Percentiles rank a stretch among this genome's conserved stretches.
Evolutionary conservation across 2,797 vertebrate genomes (phyloP).

Genomic region (Rhabdomys pumilio): DNA sequence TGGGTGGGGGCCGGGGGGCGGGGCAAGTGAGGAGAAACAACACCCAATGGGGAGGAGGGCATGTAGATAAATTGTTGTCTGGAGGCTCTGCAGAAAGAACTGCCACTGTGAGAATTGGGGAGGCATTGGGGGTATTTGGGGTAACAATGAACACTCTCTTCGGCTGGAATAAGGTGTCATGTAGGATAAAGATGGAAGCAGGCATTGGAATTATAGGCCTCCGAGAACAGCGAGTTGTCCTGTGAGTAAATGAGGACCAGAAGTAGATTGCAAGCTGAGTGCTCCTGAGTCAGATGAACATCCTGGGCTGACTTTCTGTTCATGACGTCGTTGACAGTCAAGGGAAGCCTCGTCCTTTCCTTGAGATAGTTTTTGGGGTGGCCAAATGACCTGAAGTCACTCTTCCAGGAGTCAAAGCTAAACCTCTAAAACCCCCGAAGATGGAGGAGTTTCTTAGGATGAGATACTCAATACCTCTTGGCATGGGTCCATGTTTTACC

Average conservation of each 20-base stretch:
- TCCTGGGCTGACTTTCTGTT: background rate
- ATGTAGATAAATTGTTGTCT: background rate
- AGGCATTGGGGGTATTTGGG: background rate
- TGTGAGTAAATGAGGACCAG: background rate
- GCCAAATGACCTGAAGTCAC: constrained; percentile 16
- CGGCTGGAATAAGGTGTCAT: background rate
- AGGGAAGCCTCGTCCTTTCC: background rate
- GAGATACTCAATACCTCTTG: constrained; percentile 83
- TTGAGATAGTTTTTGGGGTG: constrained; percentile 22
- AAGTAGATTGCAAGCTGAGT: background rate
- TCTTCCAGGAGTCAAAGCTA: constrained; percentile 34
- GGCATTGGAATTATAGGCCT: background rate
- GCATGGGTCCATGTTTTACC: constrained; percentile 74
- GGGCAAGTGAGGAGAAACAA: background rate
- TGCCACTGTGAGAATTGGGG: background rate
- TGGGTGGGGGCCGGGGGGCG: no score
- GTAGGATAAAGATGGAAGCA: background rate
- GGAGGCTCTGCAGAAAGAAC: background rate
- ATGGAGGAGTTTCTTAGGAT: constrained; percentile 73
- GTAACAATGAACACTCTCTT: background rate
- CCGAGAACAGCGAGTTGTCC: background rate
- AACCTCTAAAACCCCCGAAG: constrained; percentile 33
- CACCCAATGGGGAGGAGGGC: background rate
- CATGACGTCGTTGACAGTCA: background rate
- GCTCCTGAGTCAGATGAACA: background rate